Evolutionary conservation across 1,140 invertebrate species (phyloP).

Genomic region (Lepidurus arcticus): DNA sequence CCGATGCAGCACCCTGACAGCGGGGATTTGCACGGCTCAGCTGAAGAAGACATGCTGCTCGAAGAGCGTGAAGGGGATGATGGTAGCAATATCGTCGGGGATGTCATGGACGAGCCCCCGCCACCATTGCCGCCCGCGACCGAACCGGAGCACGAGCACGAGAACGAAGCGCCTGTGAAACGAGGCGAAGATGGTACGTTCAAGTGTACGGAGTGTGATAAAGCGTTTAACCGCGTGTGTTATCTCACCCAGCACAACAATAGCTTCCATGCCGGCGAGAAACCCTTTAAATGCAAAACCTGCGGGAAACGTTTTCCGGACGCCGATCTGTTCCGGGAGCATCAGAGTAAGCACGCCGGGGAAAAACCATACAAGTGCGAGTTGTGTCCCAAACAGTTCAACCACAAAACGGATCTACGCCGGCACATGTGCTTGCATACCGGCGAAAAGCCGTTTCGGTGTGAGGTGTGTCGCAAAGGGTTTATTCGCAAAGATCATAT

Average conservation of each 20-base stretch:
- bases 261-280: constrained; percentile 77
- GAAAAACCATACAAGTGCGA: constrained; percentile 85
- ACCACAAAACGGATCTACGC: constrained; percentile 84
- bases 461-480: constrained; percentile 74
- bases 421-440: constrained; percentile 78
- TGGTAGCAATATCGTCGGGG: constrained; percentile 18
- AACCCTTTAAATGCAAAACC: constrained; percentile 72
- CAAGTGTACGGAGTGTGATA: constrained; percentile 75
- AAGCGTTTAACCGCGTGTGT: constrained; percentile 76
- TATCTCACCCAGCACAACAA: constrained; percentile 82
- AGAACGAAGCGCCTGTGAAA: constrained; percentile 31
- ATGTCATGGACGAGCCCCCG: constrained; percentile 16
- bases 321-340: constrained; percentile 52
- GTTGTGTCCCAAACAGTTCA: constrained; percentile 79
- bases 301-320: constrained; percentile 76
- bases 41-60: constrained; percentile 31
- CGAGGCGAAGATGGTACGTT: constrained; percentile 50
- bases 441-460: constrained; percentile 69
- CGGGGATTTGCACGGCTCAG: constrained; percentile 35
- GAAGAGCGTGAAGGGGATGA: constrained; percentile 34
- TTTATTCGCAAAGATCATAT: constrained; percentile 93
- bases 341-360: constrained; percentile 67
- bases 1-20: constrained; percentile 42
- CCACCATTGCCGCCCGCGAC: constrained; percentile 1
- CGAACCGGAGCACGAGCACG: constrained; percentile 17